Conservation (phyloP, 30 jellyfish, hydroid and myxozoan species). For the Aurelia aurita region DNA sequence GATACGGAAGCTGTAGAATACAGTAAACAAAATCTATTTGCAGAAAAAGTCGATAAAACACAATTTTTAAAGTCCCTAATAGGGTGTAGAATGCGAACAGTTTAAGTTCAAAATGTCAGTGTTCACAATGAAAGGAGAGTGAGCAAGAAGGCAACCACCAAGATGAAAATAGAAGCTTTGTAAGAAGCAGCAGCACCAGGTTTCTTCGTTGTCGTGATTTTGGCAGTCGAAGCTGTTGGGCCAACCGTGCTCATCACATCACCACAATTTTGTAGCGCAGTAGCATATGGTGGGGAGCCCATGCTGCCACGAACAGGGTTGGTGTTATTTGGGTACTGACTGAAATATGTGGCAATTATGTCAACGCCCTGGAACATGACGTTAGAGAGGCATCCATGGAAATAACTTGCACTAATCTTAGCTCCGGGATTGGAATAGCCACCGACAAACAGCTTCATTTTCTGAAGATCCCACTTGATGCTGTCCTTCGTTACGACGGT, state of each 20-base stretch:
- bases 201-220: neutral
- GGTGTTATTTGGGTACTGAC: constrained; percentile 31
- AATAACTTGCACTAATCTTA: neutral
- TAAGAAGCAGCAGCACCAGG: neutral
- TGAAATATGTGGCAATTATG: constrained; percentile 14
- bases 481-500: neutral
- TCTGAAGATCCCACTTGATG: constrained; percentile 4
- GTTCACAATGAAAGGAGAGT: no score
- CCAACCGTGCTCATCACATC: constrained; percentile 25
- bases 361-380: constrained; percentile 9
- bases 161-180: no score
- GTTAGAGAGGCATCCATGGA: constrained; percentile 35
- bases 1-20: no score
- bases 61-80: no score
- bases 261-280: constrained; percentile 5
- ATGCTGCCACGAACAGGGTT: constrained; percentile 23
- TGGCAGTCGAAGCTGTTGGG: neutral
- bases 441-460: constrained; percentile 18
- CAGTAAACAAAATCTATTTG: no score
- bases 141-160: no score
- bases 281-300: no score
- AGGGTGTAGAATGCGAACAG: no score
- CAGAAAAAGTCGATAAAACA: no score
- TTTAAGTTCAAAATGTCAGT: no score
- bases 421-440: constrained; percentile 16